phyloP scores from a whole-genome alignment of 2,113 vertebrate species.

The Caloenas nicobarica region DNA sequence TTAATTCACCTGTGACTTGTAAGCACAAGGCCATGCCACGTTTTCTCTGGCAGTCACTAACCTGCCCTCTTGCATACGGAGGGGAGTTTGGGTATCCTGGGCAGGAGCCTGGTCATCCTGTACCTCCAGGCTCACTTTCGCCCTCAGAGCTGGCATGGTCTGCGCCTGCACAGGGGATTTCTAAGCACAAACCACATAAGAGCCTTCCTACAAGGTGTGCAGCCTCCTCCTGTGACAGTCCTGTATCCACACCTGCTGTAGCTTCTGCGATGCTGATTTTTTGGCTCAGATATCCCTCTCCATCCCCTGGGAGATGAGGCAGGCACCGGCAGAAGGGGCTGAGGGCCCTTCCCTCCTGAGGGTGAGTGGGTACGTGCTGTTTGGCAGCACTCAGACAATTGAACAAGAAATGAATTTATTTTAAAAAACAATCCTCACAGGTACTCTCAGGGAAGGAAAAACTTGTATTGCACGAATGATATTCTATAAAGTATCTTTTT shows the following conservation, averaged over 20 bases:
- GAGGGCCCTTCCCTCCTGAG: neutral
- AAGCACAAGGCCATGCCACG: fast-evolving
- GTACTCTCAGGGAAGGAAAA: neutral
- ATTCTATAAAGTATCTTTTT: neutral
- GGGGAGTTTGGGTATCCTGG: neutral
- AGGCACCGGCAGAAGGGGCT: neutral
- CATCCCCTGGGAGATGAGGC: neutral
- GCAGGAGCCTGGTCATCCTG: neutral
- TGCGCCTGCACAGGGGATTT: neutral
- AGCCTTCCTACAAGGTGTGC: neutral
- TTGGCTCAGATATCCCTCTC: neutral
- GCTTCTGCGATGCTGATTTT: neutral
- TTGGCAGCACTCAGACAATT: neutral
- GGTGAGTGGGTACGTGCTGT: neutral
- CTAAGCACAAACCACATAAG: neutral
- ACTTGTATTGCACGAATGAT: neutral
- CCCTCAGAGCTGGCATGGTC: neutral
- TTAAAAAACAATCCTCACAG: constrained; percentile 5
- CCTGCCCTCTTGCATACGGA: fast-evolving
- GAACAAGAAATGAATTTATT: constrained; percentile 11
- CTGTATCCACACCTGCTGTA: fast-evolving
- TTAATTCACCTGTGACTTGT: neutral
- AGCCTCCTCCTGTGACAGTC: neutral
- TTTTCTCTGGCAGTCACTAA: neutral
- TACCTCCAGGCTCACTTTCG: neutral